phyloP scores from a whole-genome alignment of 23 tunicate genomes.

The Clavelina lepadiformis region DNA sequence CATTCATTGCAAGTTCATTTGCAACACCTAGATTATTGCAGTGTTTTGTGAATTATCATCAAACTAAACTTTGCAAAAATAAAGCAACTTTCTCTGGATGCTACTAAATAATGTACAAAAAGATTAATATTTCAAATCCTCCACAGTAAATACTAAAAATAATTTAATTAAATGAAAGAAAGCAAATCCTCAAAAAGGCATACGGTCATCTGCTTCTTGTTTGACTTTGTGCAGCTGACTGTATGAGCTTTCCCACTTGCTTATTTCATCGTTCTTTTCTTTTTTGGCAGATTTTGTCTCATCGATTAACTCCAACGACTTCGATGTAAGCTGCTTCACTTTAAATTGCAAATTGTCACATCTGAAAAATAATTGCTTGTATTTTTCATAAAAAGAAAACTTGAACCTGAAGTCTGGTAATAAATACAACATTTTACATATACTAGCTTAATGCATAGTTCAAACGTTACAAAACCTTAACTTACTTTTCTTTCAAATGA shows the following conservation, averaged over 20 bases:
- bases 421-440: no score
- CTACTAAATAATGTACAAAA: no score
- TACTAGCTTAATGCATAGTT: no score
- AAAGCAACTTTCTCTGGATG: no score
- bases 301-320: constrained; percentile 21
- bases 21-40: neutral
- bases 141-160: no score
- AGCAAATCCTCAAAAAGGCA: neutral
- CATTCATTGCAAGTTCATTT: constrained; percentile 1
- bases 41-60: no score
- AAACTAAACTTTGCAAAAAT: neutral
- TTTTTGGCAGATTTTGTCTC: constrained; percentile 16
- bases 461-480: neutral
- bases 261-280: constrained; percentile 4
- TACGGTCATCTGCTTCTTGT: constrained; percentile 16
- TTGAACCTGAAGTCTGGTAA: neutral
- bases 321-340: constrained; percentile 11
- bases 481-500: constrained; percentile 19
- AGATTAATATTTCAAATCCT: no score
- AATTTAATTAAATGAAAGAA: neutral
- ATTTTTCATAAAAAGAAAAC: neutral
- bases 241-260: constrained; percentile 28
- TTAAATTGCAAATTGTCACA: constrained; percentile 11
- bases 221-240: constrained; percentile 8
- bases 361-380: neutral